Conservation (phyloP, 2,888 invertebrate species). For the Heteromurus nitidus region DNA sequence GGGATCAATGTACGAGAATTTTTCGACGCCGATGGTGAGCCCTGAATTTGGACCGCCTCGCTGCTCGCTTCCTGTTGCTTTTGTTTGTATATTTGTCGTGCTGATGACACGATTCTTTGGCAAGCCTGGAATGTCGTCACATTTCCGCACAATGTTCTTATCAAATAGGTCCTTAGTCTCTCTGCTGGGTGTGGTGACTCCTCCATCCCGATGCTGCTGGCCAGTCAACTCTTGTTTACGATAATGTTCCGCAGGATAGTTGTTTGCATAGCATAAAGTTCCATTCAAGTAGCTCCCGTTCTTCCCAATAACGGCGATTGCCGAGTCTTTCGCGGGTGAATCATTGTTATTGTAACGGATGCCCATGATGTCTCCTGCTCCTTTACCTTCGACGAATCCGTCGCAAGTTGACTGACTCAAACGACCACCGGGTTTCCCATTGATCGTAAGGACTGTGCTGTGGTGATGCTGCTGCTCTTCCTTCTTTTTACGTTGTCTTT, state of each 20-base stretch:
- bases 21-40: conserved; percentile 58
- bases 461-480: neutral
- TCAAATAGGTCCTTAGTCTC: conserved; percentile 64
- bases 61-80: conserved; percentile 37
- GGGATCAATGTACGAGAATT: conserved; percentile 71
- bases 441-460: neutral
- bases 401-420: neutral
- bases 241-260: conserved; percentile 44
- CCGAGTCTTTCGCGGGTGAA: neutral
- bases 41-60: conserved; percentile 37
- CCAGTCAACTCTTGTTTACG: conserved; percentile 42
- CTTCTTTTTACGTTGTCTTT: conserved; percentile 39
- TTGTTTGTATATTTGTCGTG: conserved; percentile 36
- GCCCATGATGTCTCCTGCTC: conserved; percentile 6
- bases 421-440: neutral
- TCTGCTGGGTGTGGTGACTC: conserved; percentile 16
- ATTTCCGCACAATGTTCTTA: conserved; percentile 51
- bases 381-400: neutral
- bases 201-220: neutral
- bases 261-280: conserved; percentile 44
- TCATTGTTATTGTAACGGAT: conserved; percentile 32
- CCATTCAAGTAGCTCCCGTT: conserved; percentile 38
- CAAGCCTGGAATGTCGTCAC: conserved; percentile 65
- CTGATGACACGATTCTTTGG: conserved; percentile 45
- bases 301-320: conserved; percentile 45